Conservation (phyloP, 2,113 vertebrate species). For the Clinocottus analis region DNA sequence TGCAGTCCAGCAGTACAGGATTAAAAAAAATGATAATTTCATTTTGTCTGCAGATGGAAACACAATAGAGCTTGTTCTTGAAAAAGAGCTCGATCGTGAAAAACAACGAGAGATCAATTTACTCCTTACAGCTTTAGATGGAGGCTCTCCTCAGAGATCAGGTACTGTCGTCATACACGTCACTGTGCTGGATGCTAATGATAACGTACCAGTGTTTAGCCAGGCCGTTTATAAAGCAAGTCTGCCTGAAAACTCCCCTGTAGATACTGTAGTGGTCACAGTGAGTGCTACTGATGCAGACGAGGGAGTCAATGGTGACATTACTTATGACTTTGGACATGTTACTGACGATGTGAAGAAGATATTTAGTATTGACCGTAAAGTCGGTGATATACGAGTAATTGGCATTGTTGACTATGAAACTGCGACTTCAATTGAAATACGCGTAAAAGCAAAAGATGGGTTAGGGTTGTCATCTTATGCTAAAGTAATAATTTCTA, state of each 20-base stretch:
- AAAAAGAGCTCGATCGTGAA: constrained; percentile 74
- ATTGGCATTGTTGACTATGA: constrained; percentile 81
- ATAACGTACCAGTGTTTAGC: too few relatives aligned
- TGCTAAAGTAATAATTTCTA: constrained; percentile 70
- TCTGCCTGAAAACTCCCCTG: constrained; percentile 61
- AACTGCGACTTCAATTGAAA: constrained; percentile 70
- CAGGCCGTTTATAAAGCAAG: constrained; percentile 45
- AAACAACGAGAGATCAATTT: constrained; percentile 43
- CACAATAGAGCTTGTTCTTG: constrained; percentile 56
- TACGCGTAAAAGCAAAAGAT: constrained; percentile 83
- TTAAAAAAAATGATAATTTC: constrained; percentile 75
- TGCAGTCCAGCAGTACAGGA: constrained; percentile 72
- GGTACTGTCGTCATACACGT: not conserved
- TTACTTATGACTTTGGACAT: constrained; percentile 81
- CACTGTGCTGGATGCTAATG: too few relatives aligned
- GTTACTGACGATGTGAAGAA: constrained; percentile 71
- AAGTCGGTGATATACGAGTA: constrained; percentile 76
- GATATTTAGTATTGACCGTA: constrained; percentile 74
- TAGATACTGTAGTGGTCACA: constrained; percentile 52
- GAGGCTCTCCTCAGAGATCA: constrained; percentile 57
- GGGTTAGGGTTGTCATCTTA: constrained; percentile 69
- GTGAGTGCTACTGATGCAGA: constrained; percentile 83
- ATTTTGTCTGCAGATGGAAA: constrained; percentile 52
- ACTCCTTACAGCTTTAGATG: constrained; percentile 71
- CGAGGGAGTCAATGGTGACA: constrained; percentile 80